Percentiles rank a stretch among this genome's conserved stretches.
Evolutionary conservation across 2,113 vertebrate genomes (phyloP).

Genomic region (Nannobrachium achirus): DNA sequence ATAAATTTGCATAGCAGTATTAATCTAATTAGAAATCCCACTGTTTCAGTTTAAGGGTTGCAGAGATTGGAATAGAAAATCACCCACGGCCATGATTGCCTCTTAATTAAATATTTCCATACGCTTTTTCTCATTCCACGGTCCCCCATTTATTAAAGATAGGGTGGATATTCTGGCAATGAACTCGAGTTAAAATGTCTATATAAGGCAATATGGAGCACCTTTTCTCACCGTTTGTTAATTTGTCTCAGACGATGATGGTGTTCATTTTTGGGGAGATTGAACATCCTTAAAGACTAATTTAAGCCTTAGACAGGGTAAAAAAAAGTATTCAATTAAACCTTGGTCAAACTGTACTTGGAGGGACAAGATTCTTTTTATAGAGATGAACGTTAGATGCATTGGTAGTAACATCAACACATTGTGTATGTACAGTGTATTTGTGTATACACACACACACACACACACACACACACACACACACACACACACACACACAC

Average conservation of each 20-base stretch:
- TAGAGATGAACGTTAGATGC: neutral
- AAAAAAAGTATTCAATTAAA: conserved; percentile 3
- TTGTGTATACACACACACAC: no score
- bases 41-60: conserved; percentile 77
- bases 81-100: conserved; percentile 77
- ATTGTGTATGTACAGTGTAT: no score
- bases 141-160: conserved; percentile 53
- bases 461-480: no score
- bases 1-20: conserved; percentile 82
- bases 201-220: conserved; percentile 24
- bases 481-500: neutral
- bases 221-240: conserved; percentile 38
- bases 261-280: conserved; percentile 51
- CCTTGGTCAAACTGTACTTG: neutral
- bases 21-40: conserved; percentile 82
- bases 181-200: conserved; percentile 49
- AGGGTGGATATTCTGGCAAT: conserved; percentile 39
- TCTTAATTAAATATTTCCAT: conserved; percentile 80
- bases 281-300: conserved; percentile 22
- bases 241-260: conserved; percentile 25
- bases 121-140: conserved; percentile 43
- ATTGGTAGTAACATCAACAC: no score
- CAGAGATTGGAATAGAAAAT: conserved; percentile 79
- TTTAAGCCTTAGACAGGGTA: neutral
- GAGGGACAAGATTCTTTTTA: neutral